These are phyloP conservation scores for Proterorhinus semilunaris DNA, from an alignment of 2,113 vertebrate species.

Conservation along the genomic window DNA sequence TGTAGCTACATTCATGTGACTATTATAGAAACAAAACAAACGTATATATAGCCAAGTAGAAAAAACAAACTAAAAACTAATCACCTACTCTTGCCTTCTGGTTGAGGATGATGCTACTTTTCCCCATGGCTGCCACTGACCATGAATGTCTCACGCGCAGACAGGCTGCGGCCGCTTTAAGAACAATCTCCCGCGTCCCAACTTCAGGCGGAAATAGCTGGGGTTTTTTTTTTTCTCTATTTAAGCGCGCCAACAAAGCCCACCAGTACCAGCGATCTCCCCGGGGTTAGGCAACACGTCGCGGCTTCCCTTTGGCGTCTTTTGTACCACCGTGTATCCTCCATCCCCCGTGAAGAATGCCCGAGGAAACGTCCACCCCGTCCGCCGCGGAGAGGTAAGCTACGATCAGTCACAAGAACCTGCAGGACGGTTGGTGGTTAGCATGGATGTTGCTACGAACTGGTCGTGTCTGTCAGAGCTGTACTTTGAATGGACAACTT, in stretches of 20 bases:
- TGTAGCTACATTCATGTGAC: too few relatives aligned
- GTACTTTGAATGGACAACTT: not conserved
- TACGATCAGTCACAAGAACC: not conserved
- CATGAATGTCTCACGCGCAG: not conserved
- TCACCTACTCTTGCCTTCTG: too few relatives aligned
- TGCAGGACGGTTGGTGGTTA: conserved; percentile 2
- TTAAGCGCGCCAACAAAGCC: conserved; percentile 80
- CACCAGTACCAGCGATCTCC: not conserved
- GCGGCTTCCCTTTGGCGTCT: not conserved
- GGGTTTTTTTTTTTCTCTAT: conserved; percentile 64
- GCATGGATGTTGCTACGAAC: conserved; percentile 21
- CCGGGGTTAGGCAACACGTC: not conserved
- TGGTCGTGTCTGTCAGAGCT: not conserved
- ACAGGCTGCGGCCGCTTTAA: conserved; percentile 70
- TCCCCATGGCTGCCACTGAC: not conserved
- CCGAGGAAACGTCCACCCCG: conserved; percentile 68
- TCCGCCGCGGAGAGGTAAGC: conserved; percentile 67
- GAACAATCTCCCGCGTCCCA: conserved; percentile 71
- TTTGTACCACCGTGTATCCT: not conserved
- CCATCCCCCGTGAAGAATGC: conserved; percentile 55
- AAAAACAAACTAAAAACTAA: too few relatives aligned
- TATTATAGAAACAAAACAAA: too few relatives aligned
- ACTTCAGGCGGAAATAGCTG: conserved; percentile 71
- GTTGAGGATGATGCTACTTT: too few relatives aligned
- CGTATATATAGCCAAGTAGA: too few relatives aligned